A percentile compares a stretch with the other conserved stretches of the same genome.
phyloP scores from a whole-genome alignment of 2,888 invertebrate species.

The Tachina fera region DNA sequence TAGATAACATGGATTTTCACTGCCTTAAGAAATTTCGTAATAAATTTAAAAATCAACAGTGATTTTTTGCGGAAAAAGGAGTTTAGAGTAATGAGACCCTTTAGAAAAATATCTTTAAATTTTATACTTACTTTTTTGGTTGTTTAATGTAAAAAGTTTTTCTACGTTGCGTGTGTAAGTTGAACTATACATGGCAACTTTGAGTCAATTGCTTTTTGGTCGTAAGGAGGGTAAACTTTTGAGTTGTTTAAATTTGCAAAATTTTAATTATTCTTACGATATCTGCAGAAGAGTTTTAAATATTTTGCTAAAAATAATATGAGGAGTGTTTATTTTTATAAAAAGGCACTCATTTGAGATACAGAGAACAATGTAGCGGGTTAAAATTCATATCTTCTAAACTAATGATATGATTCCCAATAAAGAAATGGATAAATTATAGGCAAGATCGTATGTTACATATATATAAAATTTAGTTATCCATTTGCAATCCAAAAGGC shows the following conservation, averaged over 20 bases:
- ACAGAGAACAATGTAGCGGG: too few species aligned
- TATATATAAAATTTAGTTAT: too few species aligned
- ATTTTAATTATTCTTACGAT: too few species aligned
- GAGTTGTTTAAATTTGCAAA: neutral
- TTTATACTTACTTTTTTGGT: slow-evolving; percentile 33
- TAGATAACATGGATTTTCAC: slow-evolving; percentile 12
- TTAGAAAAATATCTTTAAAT: slow-evolving; percentile 54
- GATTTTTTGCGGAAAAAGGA: slow-evolving; percentile 9
- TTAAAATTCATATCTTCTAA: too few species aligned
- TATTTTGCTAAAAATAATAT: too few species aligned
- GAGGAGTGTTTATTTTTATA: too few species aligned
- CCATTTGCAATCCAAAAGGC: too few species aligned
- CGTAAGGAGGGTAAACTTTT: neutral
- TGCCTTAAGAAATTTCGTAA: slow-evolving; percentile 68
- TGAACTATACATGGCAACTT: neutral
- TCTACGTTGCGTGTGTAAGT: neutral
- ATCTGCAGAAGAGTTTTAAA: too few species aligned
- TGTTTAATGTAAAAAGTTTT: slow-evolving; percentile 41
- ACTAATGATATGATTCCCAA: too few species aligned
- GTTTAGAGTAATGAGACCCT: slow-evolving; percentile 50
- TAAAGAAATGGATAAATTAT: too few species aligned
- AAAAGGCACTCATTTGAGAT: too few species aligned
- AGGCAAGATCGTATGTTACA: too few species aligned
- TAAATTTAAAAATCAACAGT: slow-evolving; percentile 64
- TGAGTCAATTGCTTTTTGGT: neutral